Evolutionary conservation across 2,113 vertebrate species (phyloP).

Genomic region (Elaphurus davidianus): DNA sequence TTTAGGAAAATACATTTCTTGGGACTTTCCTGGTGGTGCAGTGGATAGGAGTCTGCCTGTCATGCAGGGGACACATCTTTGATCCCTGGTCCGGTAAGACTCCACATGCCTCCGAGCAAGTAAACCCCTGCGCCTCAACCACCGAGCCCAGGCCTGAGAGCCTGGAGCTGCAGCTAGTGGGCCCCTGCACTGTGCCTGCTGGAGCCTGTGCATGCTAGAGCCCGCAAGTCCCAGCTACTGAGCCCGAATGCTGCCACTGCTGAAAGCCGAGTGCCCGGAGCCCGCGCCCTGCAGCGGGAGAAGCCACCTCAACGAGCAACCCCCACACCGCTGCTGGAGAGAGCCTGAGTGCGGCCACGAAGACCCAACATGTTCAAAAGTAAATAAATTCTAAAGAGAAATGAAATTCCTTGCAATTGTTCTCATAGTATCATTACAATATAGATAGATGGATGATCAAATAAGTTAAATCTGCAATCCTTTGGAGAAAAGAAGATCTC

Average conservation of each 20-base stretch:
- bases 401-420: neutral
- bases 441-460: neutral
- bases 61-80: neutral
- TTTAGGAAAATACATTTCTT: slow-evolving; percentile 39
- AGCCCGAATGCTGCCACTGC: neutral
- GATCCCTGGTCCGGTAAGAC: neutral
- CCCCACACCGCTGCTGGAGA: neutral
- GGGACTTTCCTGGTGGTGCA: neutral
- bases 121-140: neutral
- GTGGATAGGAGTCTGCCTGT: neutral
- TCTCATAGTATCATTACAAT: neutral
- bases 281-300: neutral
- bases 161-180: neutral
- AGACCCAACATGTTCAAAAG: neutral
- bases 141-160: neutral
- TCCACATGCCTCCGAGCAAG: neutral
- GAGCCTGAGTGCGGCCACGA: neutral
- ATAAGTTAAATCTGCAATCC: neutral
- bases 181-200: neutral
- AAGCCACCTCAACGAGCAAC: neutral
- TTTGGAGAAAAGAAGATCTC: neutral
- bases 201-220: neutral
- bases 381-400: neutral
- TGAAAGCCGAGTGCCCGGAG: neutral
- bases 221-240: neutral